phyloP scores from a whole-genome alignment of 2,797 vertebrate genomes.

The Tapirus indicus region DNA sequence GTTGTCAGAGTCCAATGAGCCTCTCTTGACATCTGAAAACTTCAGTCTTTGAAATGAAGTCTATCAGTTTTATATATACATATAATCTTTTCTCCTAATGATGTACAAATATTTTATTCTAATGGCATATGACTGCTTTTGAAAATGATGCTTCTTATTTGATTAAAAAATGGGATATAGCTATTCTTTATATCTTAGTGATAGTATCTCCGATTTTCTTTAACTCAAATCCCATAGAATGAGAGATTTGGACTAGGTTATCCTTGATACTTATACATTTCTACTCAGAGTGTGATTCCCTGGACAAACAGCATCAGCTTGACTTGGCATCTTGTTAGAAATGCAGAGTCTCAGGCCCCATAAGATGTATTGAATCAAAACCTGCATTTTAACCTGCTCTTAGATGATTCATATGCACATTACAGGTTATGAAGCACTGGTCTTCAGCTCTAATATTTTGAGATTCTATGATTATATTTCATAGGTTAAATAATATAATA shows the following conservation, averaged over 20 bases:
- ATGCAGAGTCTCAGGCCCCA: neutral
- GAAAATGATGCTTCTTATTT: neutral
- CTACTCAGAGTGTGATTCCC: neutral
- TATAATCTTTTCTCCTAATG: neutral
- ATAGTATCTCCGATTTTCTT: neutral
- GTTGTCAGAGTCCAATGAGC: neutral
- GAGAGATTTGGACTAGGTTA: neutral
- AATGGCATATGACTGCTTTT: neutral
- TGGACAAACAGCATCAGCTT: neutral
- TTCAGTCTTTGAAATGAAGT: neutral
- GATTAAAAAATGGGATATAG: neutral
- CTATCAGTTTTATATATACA: neutral
- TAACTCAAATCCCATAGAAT: neutral
- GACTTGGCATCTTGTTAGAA: neutral
- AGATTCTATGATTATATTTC: neutral
- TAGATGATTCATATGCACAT: neutral
- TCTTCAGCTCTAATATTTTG: neutral
- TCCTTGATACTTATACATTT: neutral
- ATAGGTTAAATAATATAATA: neutral
- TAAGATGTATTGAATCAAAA: neutral
- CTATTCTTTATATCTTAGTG: neutral
- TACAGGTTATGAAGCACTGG: neutral
- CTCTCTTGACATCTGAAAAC: neutral
- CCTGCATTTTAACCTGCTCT: neutral
- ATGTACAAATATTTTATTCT: neutral